Conservation (phyloP, 2,797 vertebrate species). For the Varecia variegata region DNA sequence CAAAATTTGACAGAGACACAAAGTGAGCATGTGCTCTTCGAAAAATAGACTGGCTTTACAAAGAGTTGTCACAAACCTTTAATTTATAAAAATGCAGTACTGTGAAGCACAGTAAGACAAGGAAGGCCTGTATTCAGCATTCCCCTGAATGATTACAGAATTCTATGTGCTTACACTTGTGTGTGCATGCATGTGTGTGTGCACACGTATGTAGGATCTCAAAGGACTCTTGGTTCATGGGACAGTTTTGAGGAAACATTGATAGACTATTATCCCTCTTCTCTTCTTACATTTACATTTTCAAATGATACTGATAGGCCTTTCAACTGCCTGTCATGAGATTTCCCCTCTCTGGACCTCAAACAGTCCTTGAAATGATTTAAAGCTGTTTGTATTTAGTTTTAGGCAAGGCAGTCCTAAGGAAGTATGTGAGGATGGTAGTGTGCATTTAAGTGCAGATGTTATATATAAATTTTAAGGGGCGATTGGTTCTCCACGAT, state of each 20-base stretch:
- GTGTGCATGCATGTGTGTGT: too few species aligned
- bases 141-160: neutral
- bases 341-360: neutral
- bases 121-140: neutral
- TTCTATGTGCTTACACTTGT: rapidly evolving
- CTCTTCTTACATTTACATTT: neutral
- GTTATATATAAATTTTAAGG: neutral
- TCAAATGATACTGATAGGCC: neutral
- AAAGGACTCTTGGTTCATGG: neutral
- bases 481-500: neutral
- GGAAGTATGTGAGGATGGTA: neutral
- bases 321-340: neutral
- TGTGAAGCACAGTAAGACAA: neutral
- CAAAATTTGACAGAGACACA: neutral
- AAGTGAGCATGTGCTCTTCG: neutral
- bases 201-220: neutral
- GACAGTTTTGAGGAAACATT: neutral
- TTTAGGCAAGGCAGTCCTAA: neutral
- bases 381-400: neutral
- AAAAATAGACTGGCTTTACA: neutral
- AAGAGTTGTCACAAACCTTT: neutral
- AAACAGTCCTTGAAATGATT: neutral
- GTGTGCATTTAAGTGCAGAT: neutral
- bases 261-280: neutral
- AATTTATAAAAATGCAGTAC: neutral